phyloP scores from a whole-genome alignment of 2,888 invertebrate species.

The Patella pellucida region DNA sequence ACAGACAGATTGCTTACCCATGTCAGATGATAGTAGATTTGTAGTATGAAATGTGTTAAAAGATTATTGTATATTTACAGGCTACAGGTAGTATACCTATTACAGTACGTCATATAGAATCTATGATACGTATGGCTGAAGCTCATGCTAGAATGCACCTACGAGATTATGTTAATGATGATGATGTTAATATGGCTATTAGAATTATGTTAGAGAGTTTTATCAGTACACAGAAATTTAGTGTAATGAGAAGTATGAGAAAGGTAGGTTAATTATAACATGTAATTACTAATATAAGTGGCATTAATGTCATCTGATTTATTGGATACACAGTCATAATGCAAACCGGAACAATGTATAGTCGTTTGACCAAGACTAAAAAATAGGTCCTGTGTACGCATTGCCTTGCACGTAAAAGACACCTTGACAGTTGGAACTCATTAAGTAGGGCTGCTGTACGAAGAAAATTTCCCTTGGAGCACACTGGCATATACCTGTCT shows the following conservation, averaged over 20 bases:
- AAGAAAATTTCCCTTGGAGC: no score
- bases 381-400: no score
- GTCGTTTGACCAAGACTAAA: no score
- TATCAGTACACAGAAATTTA: constrained; percentile 98
- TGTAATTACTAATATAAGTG: neutral
- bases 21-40: no score
- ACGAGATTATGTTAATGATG: constrained; percentile 84
- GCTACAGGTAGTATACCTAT: constrained; percentile 97
- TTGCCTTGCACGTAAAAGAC: no score
- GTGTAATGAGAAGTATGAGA: constrained; percentile 96
- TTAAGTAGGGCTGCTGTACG: no score
- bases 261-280: constrained; percentile 75
- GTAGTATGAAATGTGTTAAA: no score
- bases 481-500: no score
- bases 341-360: no score
- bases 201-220: constrained; percentile 98
- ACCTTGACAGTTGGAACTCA: no score
- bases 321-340: neutral
- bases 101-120: constrained; percentile 97
- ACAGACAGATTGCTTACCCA: no score
- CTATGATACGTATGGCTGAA: constrained; percentile 97
- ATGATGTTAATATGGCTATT: constrained; percentile 97
- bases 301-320: neutral
- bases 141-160: constrained; percentile 97
- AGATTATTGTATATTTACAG: constrained; percentile 71